Evolutionary conservation across 2,888 invertebrate species (phyloP), one percentile per base, ranked within the genome.

Genomic region (Sturmia bella): DNA sequence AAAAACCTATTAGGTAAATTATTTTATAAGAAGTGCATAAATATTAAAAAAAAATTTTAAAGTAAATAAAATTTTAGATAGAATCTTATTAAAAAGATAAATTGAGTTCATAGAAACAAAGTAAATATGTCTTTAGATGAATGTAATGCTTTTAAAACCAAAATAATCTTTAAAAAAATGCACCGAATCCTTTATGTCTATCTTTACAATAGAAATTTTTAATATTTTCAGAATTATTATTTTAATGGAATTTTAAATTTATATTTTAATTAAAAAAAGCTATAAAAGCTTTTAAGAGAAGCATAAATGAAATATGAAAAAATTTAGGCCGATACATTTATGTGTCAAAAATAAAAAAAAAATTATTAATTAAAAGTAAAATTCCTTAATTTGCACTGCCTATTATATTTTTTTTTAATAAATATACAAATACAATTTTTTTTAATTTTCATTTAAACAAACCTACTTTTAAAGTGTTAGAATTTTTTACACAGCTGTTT

Each of bases 11-110:
- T 72, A 77, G 81, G 77, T 74, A 82, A 77, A 39, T 63, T 19
- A 61, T 52, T 68, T 68, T 76, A 75, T n/a, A 63, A 56, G 24
- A 59, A 45, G 15, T 17, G 41, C 57, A 63, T 13, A 9, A 43
- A 72, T 64, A 43, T 77, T 57, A 50, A 84, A 86, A 84, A 88
- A 88, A 88, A 88, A 87, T 87, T 88, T 87, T 88, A 88, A 88
- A 87, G 86, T 88, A 87, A 88, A 87, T 85, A 75, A 83, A 83
- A 37, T 48, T 79, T 63, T 63, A 72, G 27, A 0, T 7, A 32
- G 9, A 32, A 7, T 32, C 9, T 48, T 5, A 32, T 9, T 41
- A n/a, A 59, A 70, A 57, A 24, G 5, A 9, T 12, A 57, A 64
- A 37, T 37, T 59, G 50, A 73, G 37, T 57, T 15, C 73, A 84